Conservation (phyloP, 2,113 vertebrate genomes). For the Speoplatyrhinus poulsoni region DNA sequence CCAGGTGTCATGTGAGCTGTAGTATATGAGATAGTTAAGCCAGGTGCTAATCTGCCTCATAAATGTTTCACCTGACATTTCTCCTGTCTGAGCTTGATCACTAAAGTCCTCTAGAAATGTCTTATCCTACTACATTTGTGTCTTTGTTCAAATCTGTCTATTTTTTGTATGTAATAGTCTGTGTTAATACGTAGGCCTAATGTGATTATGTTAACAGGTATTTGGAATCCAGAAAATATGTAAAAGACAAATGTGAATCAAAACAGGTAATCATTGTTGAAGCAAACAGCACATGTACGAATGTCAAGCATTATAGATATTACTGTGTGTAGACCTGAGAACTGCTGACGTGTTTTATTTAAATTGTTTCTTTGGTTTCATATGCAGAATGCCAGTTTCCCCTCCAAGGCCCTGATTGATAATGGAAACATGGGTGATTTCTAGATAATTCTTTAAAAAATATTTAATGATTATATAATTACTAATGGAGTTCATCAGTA, state of each 20-base stretch:
- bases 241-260: constrained; percentile 27
- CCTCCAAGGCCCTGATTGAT: background rate
- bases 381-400: constrained; percentile 8
- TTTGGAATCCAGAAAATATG: constrained; percentile 51
- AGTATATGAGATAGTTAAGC: constrained; percentile 14
- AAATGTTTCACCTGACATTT: constrained; percentile 30
- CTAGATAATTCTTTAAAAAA: background rate
- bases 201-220: constrained; percentile 55
- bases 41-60: constrained; percentile 31
- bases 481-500: background rate
- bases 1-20: constrained; percentile 26
- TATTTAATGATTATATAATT: no score
- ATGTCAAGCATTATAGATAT: background rate
- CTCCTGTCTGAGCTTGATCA: background rate
- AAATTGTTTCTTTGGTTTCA: constrained; percentile 10
- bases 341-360: background rate
- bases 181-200: background rate
- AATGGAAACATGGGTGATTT: constrained; percentile 29
- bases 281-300: background rate
- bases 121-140: background rate
- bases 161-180: background rate
- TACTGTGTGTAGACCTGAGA: background rate
- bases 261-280: constrained; percentile 44
- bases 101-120: background rate
- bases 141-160: background rate